Evolutionary conservation across 2,113 vertebrate species (phyloP).

Genomic region (Tenrec ecaudatus): DNA sequence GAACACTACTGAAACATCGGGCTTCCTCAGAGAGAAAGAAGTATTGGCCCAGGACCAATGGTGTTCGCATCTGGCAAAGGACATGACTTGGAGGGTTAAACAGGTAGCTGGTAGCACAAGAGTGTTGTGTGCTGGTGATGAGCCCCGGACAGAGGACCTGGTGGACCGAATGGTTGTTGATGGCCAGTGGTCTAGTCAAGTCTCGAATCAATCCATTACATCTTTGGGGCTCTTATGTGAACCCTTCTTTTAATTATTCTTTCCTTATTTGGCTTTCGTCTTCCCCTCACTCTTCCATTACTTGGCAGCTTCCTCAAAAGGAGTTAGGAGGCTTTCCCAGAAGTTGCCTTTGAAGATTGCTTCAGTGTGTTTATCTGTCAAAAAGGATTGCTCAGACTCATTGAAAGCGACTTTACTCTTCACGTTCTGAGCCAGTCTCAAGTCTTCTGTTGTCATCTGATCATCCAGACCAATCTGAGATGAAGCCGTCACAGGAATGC

Average conservation of each 20-base stretch:
- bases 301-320: conserved; percentile 68
- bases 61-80: background rate
- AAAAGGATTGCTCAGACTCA: conserved; percentile 19
- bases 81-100: conserved; percentile 25
- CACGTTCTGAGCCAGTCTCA: background rate
- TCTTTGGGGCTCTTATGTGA: background rate
- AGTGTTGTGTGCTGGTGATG: background rate
- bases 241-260: conserved; percentile 27
- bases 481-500: conserved; percentile 51
- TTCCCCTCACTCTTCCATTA: conserved; percentile 40
- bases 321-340: conserved; percentile 11
- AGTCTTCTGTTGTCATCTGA: conserved; percentile 29
- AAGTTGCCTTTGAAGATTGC: conserved; percentile 61
- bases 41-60: background rate
- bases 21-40: conserved; percentile 14
- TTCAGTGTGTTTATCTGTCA: conserved; percentile 57
- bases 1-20: background rate
- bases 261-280: conserved; percentile 46
- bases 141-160: background rate
- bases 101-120: background rate
- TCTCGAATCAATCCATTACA: background rate
- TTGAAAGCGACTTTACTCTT: conserved; percentile 52
- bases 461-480: conserved; percentile 46
- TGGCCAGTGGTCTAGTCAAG: background rate
- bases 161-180: background rate